Evolutionary conservation across 2,113 vertebrate species (phyloP).

Genomic region (Isurus oxyrinchus): DNA sequence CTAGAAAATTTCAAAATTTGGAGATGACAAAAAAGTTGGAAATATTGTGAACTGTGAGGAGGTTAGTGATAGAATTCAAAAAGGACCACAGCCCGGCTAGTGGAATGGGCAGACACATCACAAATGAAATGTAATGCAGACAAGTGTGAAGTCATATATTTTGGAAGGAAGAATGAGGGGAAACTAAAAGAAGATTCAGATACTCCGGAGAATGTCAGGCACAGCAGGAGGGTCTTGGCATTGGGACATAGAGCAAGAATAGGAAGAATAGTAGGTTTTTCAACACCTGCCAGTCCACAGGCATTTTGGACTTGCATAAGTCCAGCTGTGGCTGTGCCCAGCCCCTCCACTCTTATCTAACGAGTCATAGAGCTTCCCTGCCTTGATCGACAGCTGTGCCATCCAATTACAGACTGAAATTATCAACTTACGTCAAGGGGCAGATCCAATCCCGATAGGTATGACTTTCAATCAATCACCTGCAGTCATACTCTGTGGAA

Average conservation of each 20-base stretch:
- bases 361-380: not conserved
- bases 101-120: not conserved
- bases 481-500: not conserved
- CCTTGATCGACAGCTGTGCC: not conserved
- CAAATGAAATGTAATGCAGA: not conserved
- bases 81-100: not conserved
- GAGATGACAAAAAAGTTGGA: not conserved
- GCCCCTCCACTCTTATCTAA: not conserved
- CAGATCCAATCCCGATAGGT: not conserved
- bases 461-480: not conserved
- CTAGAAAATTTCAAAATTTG: not conserved
- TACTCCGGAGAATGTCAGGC: not conserved
- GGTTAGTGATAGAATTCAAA: not conserved
- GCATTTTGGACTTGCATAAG: not conserved
- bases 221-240: not conserved
- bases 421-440: not conserved
- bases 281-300: not conserved
- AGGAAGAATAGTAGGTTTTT: not conserved
- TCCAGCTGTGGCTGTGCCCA: too few relatives aligned
- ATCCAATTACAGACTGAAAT: not conserved
- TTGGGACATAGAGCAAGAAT: not conserved
- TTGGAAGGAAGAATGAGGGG: not conserved
- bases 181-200: not conserved
- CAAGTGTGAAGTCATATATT: not conserved
- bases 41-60: not conserved